A percentile compares a stretch with the other conserved stretches of the same genome.
Conservation (phyloP, 2,888 invertebrate species). For the Cerastoderma edule region DNA sequence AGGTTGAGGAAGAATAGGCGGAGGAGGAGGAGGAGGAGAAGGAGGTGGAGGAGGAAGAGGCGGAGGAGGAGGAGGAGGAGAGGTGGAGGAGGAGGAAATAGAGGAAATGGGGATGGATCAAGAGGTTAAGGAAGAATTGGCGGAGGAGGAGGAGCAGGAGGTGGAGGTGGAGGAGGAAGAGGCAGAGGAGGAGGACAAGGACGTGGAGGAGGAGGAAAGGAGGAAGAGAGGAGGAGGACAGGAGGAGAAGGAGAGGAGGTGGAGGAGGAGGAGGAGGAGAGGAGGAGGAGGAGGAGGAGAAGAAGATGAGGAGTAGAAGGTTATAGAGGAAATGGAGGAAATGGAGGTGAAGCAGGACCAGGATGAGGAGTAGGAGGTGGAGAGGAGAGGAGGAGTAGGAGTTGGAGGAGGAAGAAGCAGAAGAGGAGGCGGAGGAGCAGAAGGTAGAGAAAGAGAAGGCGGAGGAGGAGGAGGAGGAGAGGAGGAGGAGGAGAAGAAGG, state of each 20-base stretch:
- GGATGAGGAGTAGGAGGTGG: not conserved
- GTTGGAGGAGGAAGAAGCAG: too few species aligned
- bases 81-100: not conserved
- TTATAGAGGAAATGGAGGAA: not conserved
- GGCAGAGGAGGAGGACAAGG: not conserved
- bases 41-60: too few species aligned
- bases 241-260: not conserved
- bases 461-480: too few species aligned
- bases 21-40: not conserved
- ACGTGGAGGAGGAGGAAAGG: not conserved
- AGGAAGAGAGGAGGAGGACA: not conserved
- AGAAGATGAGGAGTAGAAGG: too few species aligned
- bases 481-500: not conserved
- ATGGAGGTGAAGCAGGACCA: not conserved
- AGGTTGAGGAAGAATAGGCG: too few species aligned
- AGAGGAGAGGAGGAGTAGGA: not conserved
- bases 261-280: not conserved
- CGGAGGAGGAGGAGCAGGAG: too few species aligned
- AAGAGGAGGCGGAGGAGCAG: too few species aligned
- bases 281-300: not conserved
- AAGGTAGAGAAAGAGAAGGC: too few species aligned
- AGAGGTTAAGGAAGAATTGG: too few species aligned
- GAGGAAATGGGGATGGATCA: slow-evolving; percentile 1
- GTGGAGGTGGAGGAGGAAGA: too few species aligned
- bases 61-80: too few species aligned